These are phyloP conservation scores for Falco peregrinus DNA, from an alignment of 2,797 vertebrate species.

Conservation along the genomic window DNA sequence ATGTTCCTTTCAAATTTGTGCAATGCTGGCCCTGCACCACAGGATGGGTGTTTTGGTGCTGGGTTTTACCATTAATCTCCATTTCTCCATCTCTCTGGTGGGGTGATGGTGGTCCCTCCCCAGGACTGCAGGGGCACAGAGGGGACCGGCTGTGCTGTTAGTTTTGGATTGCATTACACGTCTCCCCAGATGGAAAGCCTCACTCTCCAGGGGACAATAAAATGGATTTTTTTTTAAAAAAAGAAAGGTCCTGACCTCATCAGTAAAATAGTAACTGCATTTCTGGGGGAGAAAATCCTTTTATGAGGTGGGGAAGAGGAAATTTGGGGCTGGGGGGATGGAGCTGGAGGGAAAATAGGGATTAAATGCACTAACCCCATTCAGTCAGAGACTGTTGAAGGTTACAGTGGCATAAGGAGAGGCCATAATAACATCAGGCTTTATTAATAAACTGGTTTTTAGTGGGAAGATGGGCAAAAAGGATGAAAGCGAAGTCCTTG, in stretches of 20 bases:
- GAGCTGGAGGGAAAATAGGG: background rate
- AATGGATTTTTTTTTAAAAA: background rate
- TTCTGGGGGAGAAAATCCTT: conserved; percentile 39
- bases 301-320: conserved; percentile 21
- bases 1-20: background rate
- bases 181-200: conserved; percentile 57
- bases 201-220: conserved; percentile 1
- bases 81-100: background rate
- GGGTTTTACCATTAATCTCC: background rate
- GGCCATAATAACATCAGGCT: background rate
- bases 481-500: background rate
- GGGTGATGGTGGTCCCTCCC: background rate
- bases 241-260: conserved; percentile 68
- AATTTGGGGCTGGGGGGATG: background rate
- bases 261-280: conserved; percentile 47
- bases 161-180: conserved; percentile 73
- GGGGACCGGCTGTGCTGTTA: background rate
- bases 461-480: fast-evolving
- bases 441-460: background rate
- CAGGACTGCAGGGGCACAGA: background rate
- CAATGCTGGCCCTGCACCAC: background rate
- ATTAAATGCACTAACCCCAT: background rate
- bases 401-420: background rate
- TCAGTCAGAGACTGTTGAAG: background rate
- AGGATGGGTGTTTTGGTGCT: background rate